Evolutionary conservation across 2,113 vertebrate genomes (phyloP).

Genomic region (Anoplopoma fimbria): DNA sequence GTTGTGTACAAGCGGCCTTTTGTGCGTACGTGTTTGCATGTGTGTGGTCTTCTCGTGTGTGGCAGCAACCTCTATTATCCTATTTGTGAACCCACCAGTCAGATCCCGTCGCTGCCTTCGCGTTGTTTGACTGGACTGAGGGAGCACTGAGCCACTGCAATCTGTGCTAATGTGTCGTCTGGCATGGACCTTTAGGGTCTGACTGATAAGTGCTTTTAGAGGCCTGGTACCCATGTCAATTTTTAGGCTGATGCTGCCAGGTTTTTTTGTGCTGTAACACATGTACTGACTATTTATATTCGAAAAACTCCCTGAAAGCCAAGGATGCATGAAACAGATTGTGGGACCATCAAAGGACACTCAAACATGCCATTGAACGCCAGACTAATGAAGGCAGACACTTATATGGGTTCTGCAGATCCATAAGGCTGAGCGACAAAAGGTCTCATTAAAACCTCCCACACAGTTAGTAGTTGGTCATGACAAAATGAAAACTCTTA

Average conservation of each 20-base stretch:
- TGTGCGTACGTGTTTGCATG: conserved; percentile 9
- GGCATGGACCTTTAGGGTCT: conserved; percentile 13
- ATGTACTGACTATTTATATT: neutral
- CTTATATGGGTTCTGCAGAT: conserved; percentile 28
- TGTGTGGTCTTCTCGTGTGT: conserved; percentile 22
- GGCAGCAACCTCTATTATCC: conserved; percentile 33
- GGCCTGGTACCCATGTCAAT: conserved; percentile 36
- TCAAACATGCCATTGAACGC: conserved; percentile 40
- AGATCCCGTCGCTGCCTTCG: conserved; percentile 10
- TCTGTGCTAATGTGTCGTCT: conserved; percentile 50
- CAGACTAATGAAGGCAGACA: conserved; percentile 49
- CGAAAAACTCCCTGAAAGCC: conserved; percentile 5
- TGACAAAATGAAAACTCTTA: conserved; percentile 27
- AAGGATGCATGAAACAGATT: conserved; percentile 33
- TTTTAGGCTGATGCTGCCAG: conserved; percentile 18
- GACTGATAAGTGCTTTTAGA: conserved; percentile 50
- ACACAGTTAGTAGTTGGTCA: conserved; percentile 39
- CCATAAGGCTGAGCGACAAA: conserved; percentile 51
- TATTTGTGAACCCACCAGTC: conserved; percentile 28
- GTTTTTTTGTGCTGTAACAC: conserved; percentile 17
- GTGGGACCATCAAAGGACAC: conserved; percentile 41
- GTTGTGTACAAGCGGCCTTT: conserved; percentile 19
- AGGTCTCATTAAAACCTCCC: conserved; percentile 48
- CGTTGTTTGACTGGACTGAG: conserved; percentile 21
- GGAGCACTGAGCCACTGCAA: conserved; percentile 19